These are phyloP conservation scores for Ariopsis seemanni DNA, from an alignment of 2,113 vertebrate genomes.

Conservation along the genomic window DNA sequence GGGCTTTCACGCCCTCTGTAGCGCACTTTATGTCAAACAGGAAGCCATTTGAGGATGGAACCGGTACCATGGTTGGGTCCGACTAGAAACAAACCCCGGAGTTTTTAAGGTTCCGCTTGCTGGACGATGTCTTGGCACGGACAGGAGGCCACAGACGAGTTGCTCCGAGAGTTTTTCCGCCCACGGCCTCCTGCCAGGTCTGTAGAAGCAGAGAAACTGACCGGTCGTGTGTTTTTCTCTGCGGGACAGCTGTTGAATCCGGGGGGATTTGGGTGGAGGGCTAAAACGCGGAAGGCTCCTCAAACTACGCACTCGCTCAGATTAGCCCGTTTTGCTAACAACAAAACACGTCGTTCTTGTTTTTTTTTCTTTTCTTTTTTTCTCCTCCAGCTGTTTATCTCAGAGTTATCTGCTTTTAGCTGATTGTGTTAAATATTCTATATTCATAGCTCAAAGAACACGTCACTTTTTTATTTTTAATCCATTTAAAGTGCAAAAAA, in stretches of 20 bases:
- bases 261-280: neutral
- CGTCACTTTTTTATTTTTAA: too few species aligned
- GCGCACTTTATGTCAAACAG: neutral
- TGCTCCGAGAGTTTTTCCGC: slow-evolving; percentile 76
- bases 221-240: too few species aligned
- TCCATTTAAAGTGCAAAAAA: too few species aligned
- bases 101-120: slow-evolving; percentile 60
- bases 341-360: neutral
- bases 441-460: too few species aligned
- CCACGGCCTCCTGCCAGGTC: slow-evolving; percentile 76
- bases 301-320: neutral
- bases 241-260: too few species aligned
- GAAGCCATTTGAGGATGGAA: neutral
- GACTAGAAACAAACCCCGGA: slow-evolving; percentile 21
- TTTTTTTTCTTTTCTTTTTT: neutral
- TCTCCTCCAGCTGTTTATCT: neutral
- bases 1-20: neutral
- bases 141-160: slow-evolving; percentile 71
- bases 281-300: neutral
- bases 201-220: slow-evolving; percentile 39
- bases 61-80: neutral
- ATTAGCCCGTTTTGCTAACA: slow-evolving; percentile 7
- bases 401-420: neutral
- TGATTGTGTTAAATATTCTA: neutral
- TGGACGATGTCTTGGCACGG: slow-evolving; percentile 70